Percentiles rank a stretch among this genome's conserved stretches.
These are phyloP conservation scores for Ichneumoninae sp. DNA, from an alignment of 2,888 invertebrate genomes.

Conservation along the genomic window DNA sequence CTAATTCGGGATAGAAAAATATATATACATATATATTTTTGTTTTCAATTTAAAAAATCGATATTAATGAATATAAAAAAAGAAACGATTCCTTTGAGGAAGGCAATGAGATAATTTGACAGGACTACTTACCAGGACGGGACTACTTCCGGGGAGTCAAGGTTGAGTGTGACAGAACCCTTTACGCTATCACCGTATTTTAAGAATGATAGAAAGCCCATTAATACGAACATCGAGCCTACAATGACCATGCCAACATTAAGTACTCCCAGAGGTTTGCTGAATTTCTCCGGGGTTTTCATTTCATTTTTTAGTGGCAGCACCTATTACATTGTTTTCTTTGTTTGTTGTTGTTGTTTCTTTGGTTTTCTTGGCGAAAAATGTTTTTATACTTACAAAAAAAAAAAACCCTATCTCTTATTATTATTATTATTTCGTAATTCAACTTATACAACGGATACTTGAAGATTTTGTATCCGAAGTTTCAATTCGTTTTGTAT, in stretches of 20 bases:
- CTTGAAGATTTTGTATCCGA: background rate
- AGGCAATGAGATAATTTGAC: constrained; percentile 66
- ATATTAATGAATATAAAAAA: background rate
- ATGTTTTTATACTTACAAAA: constrained; percentile 7
- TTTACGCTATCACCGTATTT: constrained; percentile 93
- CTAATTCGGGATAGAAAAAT: background rate
- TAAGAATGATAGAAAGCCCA: constrained; percentile 95
- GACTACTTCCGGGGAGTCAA: constrained; percentile 86
- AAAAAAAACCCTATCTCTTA: constrained; percentile 27
- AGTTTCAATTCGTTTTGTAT: background rate
- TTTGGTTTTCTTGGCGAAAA: constrained; percentile 29
- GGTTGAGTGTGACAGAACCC: constrained; percentile 95
- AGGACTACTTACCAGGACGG: constrained; percentile 82
- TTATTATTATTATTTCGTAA: constrained; percentile 6
- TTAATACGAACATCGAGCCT: constrained; percentile 90
- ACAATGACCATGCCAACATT: constrained; percentile 95
- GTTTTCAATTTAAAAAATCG: constrained; percentile 4
- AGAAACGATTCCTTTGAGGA: constrained; percentile 56
- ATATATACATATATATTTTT: background rate
- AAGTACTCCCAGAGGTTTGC: constrained; percentile 92
- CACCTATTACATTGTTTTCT: constrained; percentile 86
- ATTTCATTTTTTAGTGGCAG: constrained; percentile 97
- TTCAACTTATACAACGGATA: background rate
- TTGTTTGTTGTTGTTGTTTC: constrained; percentile 45
- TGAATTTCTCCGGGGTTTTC: constrained; percentile 91